Percentiles rank a stretch among this genome's conserved stretches.
phyloP scores from a whole-genome alignment of 2,888 invertebrate genomes.

The Cephus rjabovi region DNA sequence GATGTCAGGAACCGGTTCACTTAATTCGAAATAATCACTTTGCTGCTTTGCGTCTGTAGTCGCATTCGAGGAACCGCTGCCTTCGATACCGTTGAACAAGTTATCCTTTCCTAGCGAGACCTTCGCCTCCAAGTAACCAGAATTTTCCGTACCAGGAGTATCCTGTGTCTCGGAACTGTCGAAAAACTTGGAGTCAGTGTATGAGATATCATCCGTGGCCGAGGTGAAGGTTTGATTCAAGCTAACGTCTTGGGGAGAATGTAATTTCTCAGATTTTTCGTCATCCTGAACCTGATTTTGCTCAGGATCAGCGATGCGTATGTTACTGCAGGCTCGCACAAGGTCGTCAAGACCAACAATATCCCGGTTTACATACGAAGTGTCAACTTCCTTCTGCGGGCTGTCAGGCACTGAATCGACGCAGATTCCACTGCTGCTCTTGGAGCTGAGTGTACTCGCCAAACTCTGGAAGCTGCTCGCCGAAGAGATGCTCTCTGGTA shows the following conservation, averaged over 20 bases:
- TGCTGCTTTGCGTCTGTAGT: neutral
- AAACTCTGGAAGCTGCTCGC: constrained; percentile 59
- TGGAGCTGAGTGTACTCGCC: constrained; percentile 48
- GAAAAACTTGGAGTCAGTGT: neutral
- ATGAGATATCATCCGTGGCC: constrained; percentile 39
- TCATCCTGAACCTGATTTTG: neutral
- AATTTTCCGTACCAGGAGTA: neutral
- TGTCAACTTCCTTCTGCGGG: constrained; percentile 36
- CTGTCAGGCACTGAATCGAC: constrained; percentile 35
- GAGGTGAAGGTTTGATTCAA: constrained; percentile 53
- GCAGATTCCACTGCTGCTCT: constrained; percentile 51
- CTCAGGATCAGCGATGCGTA: constrained; percentile 29
- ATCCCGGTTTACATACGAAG: constrained; percentile 42
- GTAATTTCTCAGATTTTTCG: neutral
- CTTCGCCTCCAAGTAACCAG: neutral
- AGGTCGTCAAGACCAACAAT: constrained; percentile 54
- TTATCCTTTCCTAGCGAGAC: neutral
- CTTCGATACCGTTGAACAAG: neutral
- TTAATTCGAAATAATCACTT: neutral
- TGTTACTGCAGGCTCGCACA: constrained; percentile 51
- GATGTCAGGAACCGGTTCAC: neutral
- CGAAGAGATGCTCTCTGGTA: constrained; percentile 49
- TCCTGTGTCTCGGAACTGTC: neutral
- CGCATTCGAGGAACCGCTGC: neutral
- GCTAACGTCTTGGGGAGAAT: constrained; percentile 38